Evolutionary conservation across 2,113 vertebrate species (phyloP), one percentile per base, ranked within the genome.

Genomic region (Nanorana parkeri): DNA sequence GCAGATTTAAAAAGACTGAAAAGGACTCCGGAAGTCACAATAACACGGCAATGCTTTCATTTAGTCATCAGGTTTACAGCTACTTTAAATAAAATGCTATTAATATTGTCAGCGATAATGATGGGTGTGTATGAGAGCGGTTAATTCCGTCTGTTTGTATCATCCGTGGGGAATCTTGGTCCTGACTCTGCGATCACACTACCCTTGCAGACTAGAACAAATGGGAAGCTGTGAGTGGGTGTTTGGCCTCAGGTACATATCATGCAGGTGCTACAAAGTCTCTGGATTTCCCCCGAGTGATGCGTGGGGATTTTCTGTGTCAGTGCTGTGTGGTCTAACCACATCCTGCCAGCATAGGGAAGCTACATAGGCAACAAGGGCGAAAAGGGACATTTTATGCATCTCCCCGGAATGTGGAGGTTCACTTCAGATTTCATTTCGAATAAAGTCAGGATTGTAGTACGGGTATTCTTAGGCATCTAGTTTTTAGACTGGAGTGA

Each of bases 151-250:
- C 29, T 66, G 47, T 66, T 29, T 15, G 24, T 51, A 41, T 8
- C 24, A 71, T 24, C 17, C 55, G 36, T 36, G 0, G 41, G n/a
- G 41, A 47, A 47, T 47, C 13, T 10, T 2, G 13, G 64, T 29
- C 16, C 6, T 24, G 54, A 41, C 13, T 55, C 32, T 36, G 23
- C 24, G 20, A 51, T 51, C 65, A 63, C 29, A 11, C 15, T 63
- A 63, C 56, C 78, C 47, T 67, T 52, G 78, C 78, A 81, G 78
- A 72, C 67, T 23, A 11, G 52, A 41, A 17, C 6, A 61, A 63
- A 29, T 76, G 64, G 51, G 72, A 76, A 82, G 41, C 28, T 75
- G 71, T 68, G 80, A 76, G 80, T 83, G 72, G 80, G 80, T 76
- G 80, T 76, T 29, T 76, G 63, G 63, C 80, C 80, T 81, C 23